phyloP scores from a whole-genome alignment of 2,888 invertebrate species.

The Eupithecia subfuscata region DNA sequence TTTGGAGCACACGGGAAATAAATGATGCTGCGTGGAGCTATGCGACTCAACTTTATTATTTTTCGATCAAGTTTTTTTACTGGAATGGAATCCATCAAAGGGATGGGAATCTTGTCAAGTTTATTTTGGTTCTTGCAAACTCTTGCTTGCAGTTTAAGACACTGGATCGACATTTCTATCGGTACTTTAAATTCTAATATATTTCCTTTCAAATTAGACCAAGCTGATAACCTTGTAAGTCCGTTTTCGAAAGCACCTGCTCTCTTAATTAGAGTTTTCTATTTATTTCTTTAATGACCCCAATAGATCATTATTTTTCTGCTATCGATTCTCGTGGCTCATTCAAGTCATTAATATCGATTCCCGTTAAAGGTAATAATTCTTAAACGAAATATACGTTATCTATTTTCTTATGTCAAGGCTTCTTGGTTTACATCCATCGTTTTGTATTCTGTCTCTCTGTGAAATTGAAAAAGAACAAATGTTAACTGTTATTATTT shows the following conservation, averaged over 20 bases:
- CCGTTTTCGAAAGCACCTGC: conserved; percentile 4
- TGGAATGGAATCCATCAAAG: conserved; percentile 22
- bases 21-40: conserved; percentile 76
- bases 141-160: background rate
- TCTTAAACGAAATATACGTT: conserved; percentile 15
- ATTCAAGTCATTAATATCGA: conserved; percentile 7
- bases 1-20: conserved; percentile 76
- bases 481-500: background rate
- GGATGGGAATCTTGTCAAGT: conserved; percentile 14
- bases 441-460: background rate
- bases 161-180: background rate
- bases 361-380: conserved; percentile 41
- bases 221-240: background rate
- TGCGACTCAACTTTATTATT: conserved; percentile 67
- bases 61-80: conserved; percentile 69
- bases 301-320: conserved; percentile 12
- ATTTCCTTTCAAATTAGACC: background rate
- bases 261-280: background rate
- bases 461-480: background rate
- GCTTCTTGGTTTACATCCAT: background rate
- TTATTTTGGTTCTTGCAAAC: conserved; percentile 21
- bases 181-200: background rate
- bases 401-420: background rate
- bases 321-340: conserved; percentile 19
- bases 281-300: conserved; percentile 10